Evolutionary conservation across 2,888 invertebrate genomes (phyloP), one percentile per base, ranked within the genome.

Genomic region (Alviniconcha strummeri): DNA sequence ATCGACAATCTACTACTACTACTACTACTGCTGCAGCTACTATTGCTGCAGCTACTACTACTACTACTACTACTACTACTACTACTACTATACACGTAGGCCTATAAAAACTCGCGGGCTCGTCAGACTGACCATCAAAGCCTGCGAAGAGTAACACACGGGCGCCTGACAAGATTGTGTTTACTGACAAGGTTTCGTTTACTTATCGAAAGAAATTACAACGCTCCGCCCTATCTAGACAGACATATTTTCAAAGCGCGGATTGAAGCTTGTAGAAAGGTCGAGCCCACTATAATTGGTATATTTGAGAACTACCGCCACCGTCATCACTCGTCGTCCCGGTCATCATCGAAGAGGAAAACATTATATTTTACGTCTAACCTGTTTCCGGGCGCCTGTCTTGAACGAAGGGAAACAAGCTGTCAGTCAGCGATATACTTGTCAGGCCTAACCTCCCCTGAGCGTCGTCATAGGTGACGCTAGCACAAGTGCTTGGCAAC

Each of bases 401-500:
- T 1, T 19, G 17, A 71, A 71, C 71, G 7, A 17, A 8, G 8
- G 9, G n/a, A 19, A 71, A 19, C 17, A 17, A 5, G 36, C 36
- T 36, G 36, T 36, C 36, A 36, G 36, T 36, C 36, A 36, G 36
- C 36, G 36, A 36, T 36, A 36, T 36, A 36, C 36, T 36, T 36
- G 3, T 36, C 36, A 36, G 9, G 77, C 69, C 17, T 82, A 8
- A 52, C 36, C 7, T 64, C 82, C 82, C 82, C 57, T 82, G 11
- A 19, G 15, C 56, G 82, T 82, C 11, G 82, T 82, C 82, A 77
- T 56, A 76, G 57, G 82, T 77, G 67, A 82, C 77, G 77, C 77
- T 69, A 82, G n/a, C 17, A 82, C 71, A 77, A 69, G 67, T 52
- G 76, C 82, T 56, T 82, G 64, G 82, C 82, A 82, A 82, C 82